phyloP scores from a whole-genome alignment of 2,113 vertebrate genomes.

The Propithecus coquereli region DNA sequence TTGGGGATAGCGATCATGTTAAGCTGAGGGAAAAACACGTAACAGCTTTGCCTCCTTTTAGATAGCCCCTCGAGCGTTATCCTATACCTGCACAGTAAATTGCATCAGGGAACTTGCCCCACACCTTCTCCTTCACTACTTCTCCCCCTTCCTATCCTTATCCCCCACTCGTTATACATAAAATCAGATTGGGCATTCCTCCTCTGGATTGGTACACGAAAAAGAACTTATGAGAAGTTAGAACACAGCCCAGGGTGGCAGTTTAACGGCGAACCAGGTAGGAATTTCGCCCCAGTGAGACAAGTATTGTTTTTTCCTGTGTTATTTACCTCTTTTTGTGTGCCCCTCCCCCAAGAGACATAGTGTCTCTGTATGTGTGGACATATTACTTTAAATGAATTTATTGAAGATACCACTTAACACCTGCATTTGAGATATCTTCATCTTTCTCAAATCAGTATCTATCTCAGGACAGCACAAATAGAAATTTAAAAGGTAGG shows the following conservation, averaged over 20 bases:
- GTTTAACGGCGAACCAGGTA: neutral
- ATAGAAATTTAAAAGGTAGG: conserved; percentile 49
- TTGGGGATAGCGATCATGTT: neutral
- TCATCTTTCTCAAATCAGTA: conserved; percentile 66
- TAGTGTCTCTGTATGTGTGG: neutral
- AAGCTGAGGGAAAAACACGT: neutral
- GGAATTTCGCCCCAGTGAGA: neutral
- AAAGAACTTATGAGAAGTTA: neutral
- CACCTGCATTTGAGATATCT: conserved; percentile 30
- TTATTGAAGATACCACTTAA: conserved; percentile 43
- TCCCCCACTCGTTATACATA: neutral
- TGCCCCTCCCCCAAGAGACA: neutral
- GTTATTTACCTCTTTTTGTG: neutral
- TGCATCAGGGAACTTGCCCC: neutral
- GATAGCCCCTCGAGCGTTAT: neutral
- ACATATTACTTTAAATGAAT: conserved; percentile 29
- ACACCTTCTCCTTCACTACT: neutral
- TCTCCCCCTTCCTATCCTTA: too few species aligned
- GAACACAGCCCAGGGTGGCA: neutral
- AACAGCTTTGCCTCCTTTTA: neutral
- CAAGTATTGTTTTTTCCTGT: neutral
- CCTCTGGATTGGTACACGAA: neutral
- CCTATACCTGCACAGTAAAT: neutral
- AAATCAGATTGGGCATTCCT: neutral
- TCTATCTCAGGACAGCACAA: conserved; percentile 59